These are phyloP conservation scores for Zophobas atratus DNA, from an alignment of 1,140 invertebrate genomes.

Conservation along the genomic window DNA sequence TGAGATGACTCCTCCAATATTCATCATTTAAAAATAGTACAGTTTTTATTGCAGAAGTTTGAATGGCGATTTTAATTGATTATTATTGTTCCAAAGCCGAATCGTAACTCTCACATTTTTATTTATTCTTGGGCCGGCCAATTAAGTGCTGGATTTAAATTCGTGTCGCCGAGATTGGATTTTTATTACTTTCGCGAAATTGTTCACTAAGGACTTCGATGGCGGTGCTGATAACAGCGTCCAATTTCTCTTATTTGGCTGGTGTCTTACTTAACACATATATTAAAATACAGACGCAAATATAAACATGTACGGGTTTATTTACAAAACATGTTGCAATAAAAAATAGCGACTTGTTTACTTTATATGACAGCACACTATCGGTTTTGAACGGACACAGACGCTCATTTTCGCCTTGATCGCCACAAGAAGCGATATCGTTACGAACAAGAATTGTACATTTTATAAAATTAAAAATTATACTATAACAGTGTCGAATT, in stretches of 20 bases:
- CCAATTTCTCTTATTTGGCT: conserved; percentile 10
- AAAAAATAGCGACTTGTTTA: conserved; percentile 29
- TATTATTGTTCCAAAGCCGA: conserved; percentile 21
- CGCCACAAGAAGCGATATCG: too few species aligned
- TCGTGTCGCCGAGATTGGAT: conserved; percentile 10
- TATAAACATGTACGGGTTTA: conserved; percentile 18
- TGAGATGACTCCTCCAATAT: conserved; percentile 11
- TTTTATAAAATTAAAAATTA: too few species aligned
- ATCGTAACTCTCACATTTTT: not conserved
- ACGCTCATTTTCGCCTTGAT: too few species aligned
- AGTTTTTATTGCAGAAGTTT: conserved; percentile 13
- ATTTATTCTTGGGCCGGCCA: conserved; percentile 6
- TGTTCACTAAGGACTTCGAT: conserved; percentile 8
- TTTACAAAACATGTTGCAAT: conserved; percentile 37
- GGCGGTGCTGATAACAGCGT: conserved; percentile 14
- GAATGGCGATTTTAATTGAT: conserved; percentile 23
- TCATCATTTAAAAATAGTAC: conserved; percentile 29
- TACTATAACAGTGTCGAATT: too few species aligned
- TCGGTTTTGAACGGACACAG: too few species aligned
- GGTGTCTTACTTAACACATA: conserved; percentile 17
- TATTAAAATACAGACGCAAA: conserved; percentile 24
- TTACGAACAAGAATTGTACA: too few species aligned
- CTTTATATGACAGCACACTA: not conserved
- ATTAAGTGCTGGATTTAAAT: conserved; percentile 25
- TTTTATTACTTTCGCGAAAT: conserved; percentile 24